Evolutionary conservation across 2,113 vertebrate species (phyloP).

Genomic region (Scytalopus superciliaris): DNA sequence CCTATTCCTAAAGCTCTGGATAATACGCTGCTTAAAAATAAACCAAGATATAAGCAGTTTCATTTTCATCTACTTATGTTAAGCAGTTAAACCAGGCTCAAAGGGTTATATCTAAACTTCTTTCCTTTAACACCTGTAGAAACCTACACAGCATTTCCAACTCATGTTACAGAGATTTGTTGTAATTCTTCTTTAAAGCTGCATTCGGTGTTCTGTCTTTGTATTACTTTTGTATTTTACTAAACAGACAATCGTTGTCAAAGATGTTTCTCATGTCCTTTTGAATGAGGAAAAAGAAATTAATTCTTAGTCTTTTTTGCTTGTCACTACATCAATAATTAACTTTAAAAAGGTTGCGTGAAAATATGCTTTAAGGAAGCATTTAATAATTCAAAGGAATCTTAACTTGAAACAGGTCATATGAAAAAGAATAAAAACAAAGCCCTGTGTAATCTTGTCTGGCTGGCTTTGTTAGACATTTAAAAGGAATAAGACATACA

Average conservation of each 20-base stretch:
- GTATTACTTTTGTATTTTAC: slow-evolving; percentile 61
- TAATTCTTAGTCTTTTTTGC: slow-evolving; percentile 61
- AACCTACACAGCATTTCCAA: slow-evolving; percentile 61
- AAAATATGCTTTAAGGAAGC: slow-evolving; percentile 75
- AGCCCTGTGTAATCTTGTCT: slow-evolving; percentile 16
- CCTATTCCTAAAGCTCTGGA: slow-evolving; percentile 70
- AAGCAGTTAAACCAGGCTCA: slow-evolving; percentile 68
- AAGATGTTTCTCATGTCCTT: slow-evolving; percentile 54
- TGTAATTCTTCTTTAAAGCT: slow-evolving; percentile 58
- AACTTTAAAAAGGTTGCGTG: slow-evolving; percentile 60
- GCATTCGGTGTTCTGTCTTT: slow-evolving; percentile 46
- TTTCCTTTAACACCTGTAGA: slow-evolving; percentile 64
- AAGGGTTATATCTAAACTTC: slow-evolving; percentile 64
- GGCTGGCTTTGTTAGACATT: background rate
- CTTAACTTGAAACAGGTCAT: slow-evolving; percentile 72
- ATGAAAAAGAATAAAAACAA: slow-evolving; percentile 69
- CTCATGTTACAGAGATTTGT: slow-evolving; percentile 45
- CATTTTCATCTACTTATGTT: slow-evolving; percentile 68
- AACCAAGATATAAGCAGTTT: slow-evolving; percentile 72
- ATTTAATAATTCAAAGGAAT: slow-evolving; percentile 78
- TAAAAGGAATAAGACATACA: background rate
- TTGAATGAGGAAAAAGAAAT: slow-evolving; percentile 48
- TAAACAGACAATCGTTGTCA: slow-evolving; percentile 63
- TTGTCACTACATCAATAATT: slow-evolving; percentile 77
- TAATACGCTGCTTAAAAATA: slow-evolving; percentile 68